phyloP scores from a whole-genome alignment of 2,797 vertebrate species.

The Etheostoma nigrum region DNA sequence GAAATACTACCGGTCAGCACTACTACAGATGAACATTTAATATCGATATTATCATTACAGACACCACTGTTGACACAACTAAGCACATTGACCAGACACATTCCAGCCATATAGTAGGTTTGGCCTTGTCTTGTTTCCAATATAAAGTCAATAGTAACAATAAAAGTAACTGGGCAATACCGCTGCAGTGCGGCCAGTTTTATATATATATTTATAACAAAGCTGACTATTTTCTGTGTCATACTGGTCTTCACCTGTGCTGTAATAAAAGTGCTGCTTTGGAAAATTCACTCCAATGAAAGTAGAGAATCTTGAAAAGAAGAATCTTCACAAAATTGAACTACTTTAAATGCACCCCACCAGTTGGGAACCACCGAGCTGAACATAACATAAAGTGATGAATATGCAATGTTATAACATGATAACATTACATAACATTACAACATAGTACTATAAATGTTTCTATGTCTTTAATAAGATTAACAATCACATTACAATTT shows the following conservation, averaged over 20 bases:
- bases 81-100: no score
- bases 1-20: no score
- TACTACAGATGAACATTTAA: no score
- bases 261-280: not conserved
- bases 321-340: not conserved
- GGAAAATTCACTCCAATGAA: not conserved
- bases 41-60: no score
- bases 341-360: not conserved
- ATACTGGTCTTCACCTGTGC: not conserved
- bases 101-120: no score
- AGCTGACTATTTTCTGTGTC: not conserved
- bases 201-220: not conserved
- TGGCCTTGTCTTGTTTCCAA: not conserved
- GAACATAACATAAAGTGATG: not conserved
- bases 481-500: constrained; percentile 61
- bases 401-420: constrained; percentile 14
- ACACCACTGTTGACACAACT: no score
- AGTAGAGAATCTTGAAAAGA: no score
- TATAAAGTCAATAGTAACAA: not conserved
- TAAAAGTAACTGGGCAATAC: not conserved
- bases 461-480: constrained; percentile 45
- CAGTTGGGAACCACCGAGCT: constrained; percentile 29
- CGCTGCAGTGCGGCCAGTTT: not conserved
- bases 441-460: constrained; percentile 16
- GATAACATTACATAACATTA: no score